Evolutionary conservation across 2,888 invertebrate genomes (phyloP), one percentile per base, ranked within the genome.

Genomic region (Rugalucina vietnamica): DNA sequence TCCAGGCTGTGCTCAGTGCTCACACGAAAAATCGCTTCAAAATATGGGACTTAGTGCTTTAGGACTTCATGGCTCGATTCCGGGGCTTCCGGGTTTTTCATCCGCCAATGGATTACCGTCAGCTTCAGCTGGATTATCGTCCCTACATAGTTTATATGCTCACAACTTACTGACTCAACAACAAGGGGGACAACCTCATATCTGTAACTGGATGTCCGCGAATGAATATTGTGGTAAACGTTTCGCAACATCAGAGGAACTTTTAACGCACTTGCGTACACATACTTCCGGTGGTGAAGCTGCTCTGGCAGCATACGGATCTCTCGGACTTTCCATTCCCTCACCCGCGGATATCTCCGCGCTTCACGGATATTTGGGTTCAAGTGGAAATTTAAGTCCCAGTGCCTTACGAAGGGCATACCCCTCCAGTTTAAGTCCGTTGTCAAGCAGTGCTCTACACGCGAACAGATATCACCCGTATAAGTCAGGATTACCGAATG

Each of bases 1-100:
- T 75, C 97, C 98, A 89, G 98, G 98, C 37, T 99, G 99, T 95
- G 97, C 98, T 73, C 98, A 98, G 95, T 99, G 98, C 95, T 98
- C 98, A 95, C 98, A 98, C 94, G 98, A 98, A 83, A 94, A 94
- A 88, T 89, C 91, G 76, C 84, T 92, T 34, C 91, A 91, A 73
- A 65, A 34, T 34, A 65, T 65, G 65, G 90, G 91, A 75, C 77
- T 92, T 34, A 81, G 84, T 76, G 54, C 81, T 54, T 88, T 90
- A 74, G 87, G 91, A 54, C 81, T 92, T 32, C 89, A 89, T 21
- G 91, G 89, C 54, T 85, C 90, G 10, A 83, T 79, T 76, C 86
- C 86, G 39, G 80, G 86, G 14, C 72, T 84, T 36, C 84, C 87
- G 29, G 79, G 74, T 21, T 84, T 81, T 71, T 76, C 65, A 39